Base-by-base conservation (phyloP, 2,888 invertebrate genomes). In the Anoncus sp. region DNA sequence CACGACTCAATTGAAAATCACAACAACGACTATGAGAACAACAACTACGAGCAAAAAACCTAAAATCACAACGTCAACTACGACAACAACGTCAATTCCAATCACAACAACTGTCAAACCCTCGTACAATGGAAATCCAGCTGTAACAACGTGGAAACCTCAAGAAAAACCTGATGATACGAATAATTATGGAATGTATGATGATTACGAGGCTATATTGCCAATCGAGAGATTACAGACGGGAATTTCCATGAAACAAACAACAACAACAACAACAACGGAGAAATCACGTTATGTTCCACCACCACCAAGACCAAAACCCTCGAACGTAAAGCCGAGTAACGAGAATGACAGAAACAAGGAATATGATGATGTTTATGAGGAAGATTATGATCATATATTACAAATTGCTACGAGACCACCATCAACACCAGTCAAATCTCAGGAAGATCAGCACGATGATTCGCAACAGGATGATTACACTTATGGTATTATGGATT, bases 291-390 rank as follows among this genome's bases (percentile, higher is more conserved):
- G 38, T 27, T 71, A 79, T 18, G 57, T 62, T 1, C 77, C 80
- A 62, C 75, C 80, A 5, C 76, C 83, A 7, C 38, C 69, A 3
- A 62, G 80, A 3, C 80, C 83, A 0, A 55, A 40, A n/a, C 40
- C 53, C 18, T 53, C 51, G n/a, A 20, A 35, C 1, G 14, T 27
- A 0, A 53, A 53, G 22, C 77, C 82, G n/a, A 70, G 80, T 22
- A 75, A 79, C 1, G n/a, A 35, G 7, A 60, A 62, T 14, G 10
- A 16, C 1, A 60, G 20, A 82, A 82, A 85, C 82, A 85, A 84
- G 81, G 77, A 90, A 86, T 89, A 92, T 4, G 91, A 91, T 59
- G 92, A 92, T 45, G 90, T 90, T 70, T 85, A 91, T 79, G 91
- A 91, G 79, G 91, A 88, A 1, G 87, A 87, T 20, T 88, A 89